phyloP scores from a whole-genome alignment of 2,888 invertebrate species.

The Drosophila parthenogenetica region DNA sequence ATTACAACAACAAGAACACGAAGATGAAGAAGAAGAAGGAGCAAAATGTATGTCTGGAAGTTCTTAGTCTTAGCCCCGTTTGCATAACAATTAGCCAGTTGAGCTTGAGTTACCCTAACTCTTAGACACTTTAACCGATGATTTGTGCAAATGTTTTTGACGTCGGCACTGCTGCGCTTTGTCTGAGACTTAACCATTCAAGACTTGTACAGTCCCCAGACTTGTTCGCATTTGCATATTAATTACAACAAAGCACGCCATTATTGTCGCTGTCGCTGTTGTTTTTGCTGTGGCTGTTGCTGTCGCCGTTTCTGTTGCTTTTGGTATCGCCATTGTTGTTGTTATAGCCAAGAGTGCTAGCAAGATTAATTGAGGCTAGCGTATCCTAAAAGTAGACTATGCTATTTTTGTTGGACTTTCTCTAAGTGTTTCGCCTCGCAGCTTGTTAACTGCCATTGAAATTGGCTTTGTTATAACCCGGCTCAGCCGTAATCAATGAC shows the following conservation, averaged over 20 bases:
- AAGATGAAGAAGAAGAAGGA: not conserved
- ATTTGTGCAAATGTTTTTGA: slow-evolving; percentile 74
- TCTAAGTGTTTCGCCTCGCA: slow-evolving; percentile 23
- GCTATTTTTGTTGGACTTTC: slow-evolving; percentile 14
- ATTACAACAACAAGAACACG: slow-evolving; percentile 28
- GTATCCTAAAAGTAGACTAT: slow-evolving; percentile 59
- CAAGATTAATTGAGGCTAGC: slow-evolving; percentile 62
- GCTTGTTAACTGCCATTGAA: slow-evolving; percentile 24
- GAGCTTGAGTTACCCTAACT: slow-evolving; percentile 23
- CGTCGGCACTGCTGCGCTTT: slow-evolving; percentile 63
- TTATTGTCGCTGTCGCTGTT: slow-evolving; percentile 27
- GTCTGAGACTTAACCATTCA: slow-evolving; percentile 42
- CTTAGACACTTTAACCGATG: slow-evolving; percentile 61
- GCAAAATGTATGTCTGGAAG: slow-evolving; percentile 32
- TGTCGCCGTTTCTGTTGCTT: slow-evolving; percentile 11
- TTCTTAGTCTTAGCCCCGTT: slow-evolving; percentile 51
- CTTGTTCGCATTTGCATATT: slow-evolving; percentile 69
- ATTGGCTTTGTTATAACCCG: slow-evolving; percentile 38
- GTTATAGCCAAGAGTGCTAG: slow-evolving; percentile 49
- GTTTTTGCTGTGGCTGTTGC: slow-evolving; percentile 16
- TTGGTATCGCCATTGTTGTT: slow-evolving; percentile 6
- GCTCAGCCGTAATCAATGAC: slow-evolving; percentile 48
- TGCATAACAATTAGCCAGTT: slow-evolving; percentile 69
- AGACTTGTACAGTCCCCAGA: slow-evolving; percentile 21
- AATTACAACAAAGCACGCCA: slow-evolving; percentile 71